Base-by-base conservation (phyloP, 2,113 vertebrate species). In the Prochilodus magdalenae region DNA sequence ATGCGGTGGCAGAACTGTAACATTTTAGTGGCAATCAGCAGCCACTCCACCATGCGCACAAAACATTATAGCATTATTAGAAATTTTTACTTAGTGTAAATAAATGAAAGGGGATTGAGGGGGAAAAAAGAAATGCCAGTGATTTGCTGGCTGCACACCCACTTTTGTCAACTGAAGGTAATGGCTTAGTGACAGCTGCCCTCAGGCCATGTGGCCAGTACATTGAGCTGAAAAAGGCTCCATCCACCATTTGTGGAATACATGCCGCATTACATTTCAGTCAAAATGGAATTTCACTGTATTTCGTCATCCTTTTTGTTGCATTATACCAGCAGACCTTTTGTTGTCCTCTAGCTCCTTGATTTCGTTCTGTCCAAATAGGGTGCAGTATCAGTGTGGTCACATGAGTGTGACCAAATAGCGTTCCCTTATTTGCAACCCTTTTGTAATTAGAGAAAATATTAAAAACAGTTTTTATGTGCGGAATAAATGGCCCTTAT, bases 271-370 rank as follows among this genome's bases (percentile, higher is more conserved):
- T 87, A 81, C 83, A 85, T 87, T 80, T 84, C 53, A 83, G 78
- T 87, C 80, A 82, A 79, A 83, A 80, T 77, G 83, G 80, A 85
- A 87, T 87, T 87, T 87, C 86, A 77, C 62, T 80, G 77, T 12
- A 83, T 87, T 87, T 87, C 86, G 40, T 87, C 86, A 87, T 82
- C 74, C 53, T 80, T 85, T 81, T 78, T 40, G 75, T 71, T 71
- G 78, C 81, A 83, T 83, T 86, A 81, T 83, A 74, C 78, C 30
- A 83, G 73, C 73, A 36, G 51, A 33, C 60, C 71, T 83, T 81
- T 89, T 86, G 81, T 85, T 83, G 81, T 81, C 60, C 82, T 71
- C 49, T 71, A 18, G 44, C 75, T 62, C 60, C 59, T 59, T 79
- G 40, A 76, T 79, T 77, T 53, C 20, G 74, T 79, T 51, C 76